Base-by-base conservation (phyloP, 2,797 vertebrate genomes). In the Labroides dimidiatus region DNA sequence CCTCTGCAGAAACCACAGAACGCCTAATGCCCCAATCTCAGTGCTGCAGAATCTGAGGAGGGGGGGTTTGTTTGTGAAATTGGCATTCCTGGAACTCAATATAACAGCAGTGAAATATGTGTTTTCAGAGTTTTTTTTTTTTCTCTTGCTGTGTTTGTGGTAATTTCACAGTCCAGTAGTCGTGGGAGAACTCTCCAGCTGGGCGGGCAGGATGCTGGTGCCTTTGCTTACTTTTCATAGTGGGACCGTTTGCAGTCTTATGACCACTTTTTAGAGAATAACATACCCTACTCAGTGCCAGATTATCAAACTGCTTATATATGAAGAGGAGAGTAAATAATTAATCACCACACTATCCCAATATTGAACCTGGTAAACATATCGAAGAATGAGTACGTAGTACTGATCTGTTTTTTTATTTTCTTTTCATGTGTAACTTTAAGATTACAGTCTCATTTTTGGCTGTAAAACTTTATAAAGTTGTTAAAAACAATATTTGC, bases 161-260 rank as follows among this genome's bases (percentile, higher is more conserved):
- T 87, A 81, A 89, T 91, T 92, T 91, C 87, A 90, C 85, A 86
- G 87, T 77, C 57, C 76, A 77, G 66, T 69, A 68, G 88, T 78
- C 33, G 49, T 74, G 79, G 68, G 47, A 72, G 64, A 6, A 0
- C 44, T 75, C 72, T 72, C 61, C 73, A 77, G 71, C 66, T 49
- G 69, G 67, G 72, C 21, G 45, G 60, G 58, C 20, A 37, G 48
- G 57, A 64, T 45, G 49, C 43, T 63, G 36, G 13, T 5, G 64
- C 39, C 66, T 62, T 10, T 15, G 30, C 47, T 71, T 47, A 50
- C 45, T 68, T 60, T 62, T 53, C 44, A 63, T 43, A 20, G 19
- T 12, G 36, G 44, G 69, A 62, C 48, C 42, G 44, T 50, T 23
- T 6, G 17, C 43, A 50, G 20, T 65, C 33, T 14, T 58, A 51